Conservation (phyloP, 2,797 vertebrate species). For the Pangasius mekongensis region DNA sequence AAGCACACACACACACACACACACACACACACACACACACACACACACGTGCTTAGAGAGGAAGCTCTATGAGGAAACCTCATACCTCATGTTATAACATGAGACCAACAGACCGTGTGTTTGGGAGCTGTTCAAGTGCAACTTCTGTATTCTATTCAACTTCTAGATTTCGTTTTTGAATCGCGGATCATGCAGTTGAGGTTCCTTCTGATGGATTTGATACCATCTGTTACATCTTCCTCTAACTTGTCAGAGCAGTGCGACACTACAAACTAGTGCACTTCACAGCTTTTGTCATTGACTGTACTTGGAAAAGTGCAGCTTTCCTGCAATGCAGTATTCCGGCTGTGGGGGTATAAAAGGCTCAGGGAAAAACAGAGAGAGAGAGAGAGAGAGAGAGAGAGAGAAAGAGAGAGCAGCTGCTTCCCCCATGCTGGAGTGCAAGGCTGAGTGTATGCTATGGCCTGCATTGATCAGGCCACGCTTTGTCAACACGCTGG, state of each 20-base stretch:
- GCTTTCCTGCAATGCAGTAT: conserved; percentile 33
- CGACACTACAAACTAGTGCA: not conserved
- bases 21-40: conserved; percentile 20
- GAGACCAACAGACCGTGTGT: conserved; percentile 53
- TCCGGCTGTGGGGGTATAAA: conserved; percentile 27
- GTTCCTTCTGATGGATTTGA: conserved; percentile 13
- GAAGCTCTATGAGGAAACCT: conserved; percentile 56
- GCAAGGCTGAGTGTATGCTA: conserved; percentile 22
- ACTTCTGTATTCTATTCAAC: conserved; percentile 53
- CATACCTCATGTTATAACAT: conserved; percentile 55
- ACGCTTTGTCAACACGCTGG: conserved; percentile 42
- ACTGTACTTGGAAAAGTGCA: conserved; percentile 39
- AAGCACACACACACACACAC: conserved; percentile 27
- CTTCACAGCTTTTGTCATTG: conserved; percentile 32
- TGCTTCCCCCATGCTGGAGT: conserved; percentile 24
- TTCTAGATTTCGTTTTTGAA: conserved; percentile 41
- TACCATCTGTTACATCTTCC: conserved; percentile 5
- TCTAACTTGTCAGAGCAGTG: not conserved
- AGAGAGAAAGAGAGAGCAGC: not conserved
- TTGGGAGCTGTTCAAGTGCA: conserved; percentile 46
- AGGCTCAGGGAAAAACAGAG: conserved; percentile 4
- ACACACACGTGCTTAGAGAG: conserved; percentile 39
- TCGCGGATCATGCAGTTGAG: not conserved
- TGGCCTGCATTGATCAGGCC: conserved; percentile 40
- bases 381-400: not conserved